Base-by-base conservation (phyloP, 2,113 vertebrate species). In the Trogon melanurus region DNA sequence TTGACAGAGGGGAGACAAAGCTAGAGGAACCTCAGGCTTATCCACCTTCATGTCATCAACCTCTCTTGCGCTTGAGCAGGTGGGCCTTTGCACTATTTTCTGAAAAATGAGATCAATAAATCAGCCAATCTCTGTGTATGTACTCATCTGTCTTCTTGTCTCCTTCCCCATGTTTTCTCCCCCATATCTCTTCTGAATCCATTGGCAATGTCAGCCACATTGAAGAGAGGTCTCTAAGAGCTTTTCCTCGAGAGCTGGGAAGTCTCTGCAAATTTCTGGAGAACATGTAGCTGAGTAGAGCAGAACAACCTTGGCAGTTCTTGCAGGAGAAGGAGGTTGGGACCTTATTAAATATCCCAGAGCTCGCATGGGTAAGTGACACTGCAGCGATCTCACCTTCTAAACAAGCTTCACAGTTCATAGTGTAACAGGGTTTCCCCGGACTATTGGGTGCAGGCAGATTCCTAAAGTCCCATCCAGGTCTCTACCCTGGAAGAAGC, bases 1-100 rank as follows among this genome's bases (percentile, higher is more conserved):
- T 58, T 80, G 71, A 65, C 5, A 0, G 2, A 27, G 13, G 13
- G 10, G 12, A 50, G 13, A 36, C 1, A 0, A 36, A 38, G 0
- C 11, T 27, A 11, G 38, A 22, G 21, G 30, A 64, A 27, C 13
- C 0, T 36, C n/a, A 30, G 22, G 25, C 17, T 75, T 34, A 36
- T 47, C 70, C 2, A 1, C 44, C 26, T 36, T 34, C 47, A 23
- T 6, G 15, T n/a, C n/a, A 26, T 79, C 4, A 1, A 48, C 84
- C 12, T 10, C 17, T 48, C 54, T 36, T 38, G 16, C 36, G 26
- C 47, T 45, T 41, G 32, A 4, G 32, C 11, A 23, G 11, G 20
- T 64, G 50, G 32, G 21, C 18, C 16, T 32, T 41, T 53, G 18
- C 44, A 64, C 3, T 1, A 8, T 47, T 61, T 89, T 60, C 56